Conservation (phyloP, 2,113 vertebrate genomes). For the Oncorhynchus tshawytscha region DNA sequence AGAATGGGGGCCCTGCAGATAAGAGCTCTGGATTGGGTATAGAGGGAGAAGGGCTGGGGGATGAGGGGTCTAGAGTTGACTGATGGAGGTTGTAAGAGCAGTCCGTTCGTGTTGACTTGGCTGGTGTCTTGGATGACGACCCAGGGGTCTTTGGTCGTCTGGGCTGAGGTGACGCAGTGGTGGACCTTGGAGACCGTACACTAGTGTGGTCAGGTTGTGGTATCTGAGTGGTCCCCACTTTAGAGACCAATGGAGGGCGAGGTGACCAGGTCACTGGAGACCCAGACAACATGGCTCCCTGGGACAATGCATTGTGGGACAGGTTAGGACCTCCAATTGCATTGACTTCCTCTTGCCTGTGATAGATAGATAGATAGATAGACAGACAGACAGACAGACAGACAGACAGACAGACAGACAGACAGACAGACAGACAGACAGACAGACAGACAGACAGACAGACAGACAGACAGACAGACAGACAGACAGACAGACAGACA, state of each 20-base stretch:
- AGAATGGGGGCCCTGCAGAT: constrained; percentile 23
- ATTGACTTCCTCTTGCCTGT: too few relatives aligned
- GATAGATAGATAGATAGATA: too few relatives aligned
- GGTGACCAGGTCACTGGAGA: not conserved
- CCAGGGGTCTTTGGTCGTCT: constrained; percentile 25
- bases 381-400: too few relatives aligned
- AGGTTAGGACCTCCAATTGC: not conserved
- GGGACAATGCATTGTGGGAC: not conserved
- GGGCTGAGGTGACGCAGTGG: constrained; percentile 3
- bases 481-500: too few relatives aligned
- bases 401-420: too few relatives aligned
- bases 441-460: too few relatives aligned
- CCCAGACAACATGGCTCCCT: not conserved
- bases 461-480: too few relatives aligned
- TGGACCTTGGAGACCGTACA: constrained; percentile 6
- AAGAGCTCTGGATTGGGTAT: not conserved
- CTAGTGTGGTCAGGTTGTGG: not conserved
- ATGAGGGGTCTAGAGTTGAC: constrained; percentile 16
- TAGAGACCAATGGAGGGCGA: not conserved
- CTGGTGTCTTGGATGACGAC: constrained; percentile 32
- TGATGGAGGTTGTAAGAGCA: constrained; percentile 17
- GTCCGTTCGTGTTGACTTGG: constrained; percentile 16
- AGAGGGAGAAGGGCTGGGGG: not conserved
- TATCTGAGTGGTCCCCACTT: not conserved
- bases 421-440: too few relatives aligned